These are phyloP conservation scores for Dipodomys spectabilis DNA, from an alignment of 2,113 vertebrate genomes.

Conservation along the genomic window DNA sequence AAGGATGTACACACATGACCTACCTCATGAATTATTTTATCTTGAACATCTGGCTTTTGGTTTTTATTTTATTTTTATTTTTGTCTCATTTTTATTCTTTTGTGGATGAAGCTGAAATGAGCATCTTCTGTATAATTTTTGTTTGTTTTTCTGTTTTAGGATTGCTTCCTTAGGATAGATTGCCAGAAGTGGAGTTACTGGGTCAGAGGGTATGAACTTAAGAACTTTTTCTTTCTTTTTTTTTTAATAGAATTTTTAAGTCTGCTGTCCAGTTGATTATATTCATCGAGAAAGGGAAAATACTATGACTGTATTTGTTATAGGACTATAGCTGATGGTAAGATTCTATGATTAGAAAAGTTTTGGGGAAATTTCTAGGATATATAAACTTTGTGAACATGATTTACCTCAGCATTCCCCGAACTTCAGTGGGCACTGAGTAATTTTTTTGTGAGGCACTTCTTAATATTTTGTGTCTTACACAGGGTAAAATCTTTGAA, in stretches of 20 bases:
- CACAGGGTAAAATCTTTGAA: slow-evolving; percentile 25
- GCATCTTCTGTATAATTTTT: slow-evolving; percentile 61
- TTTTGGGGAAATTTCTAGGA: slow-evolving; percentile 32
- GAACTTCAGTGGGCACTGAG: slow-evolving; percentile 18
- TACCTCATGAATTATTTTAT: slow-evolving; percentile 31
- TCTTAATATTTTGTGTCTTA: slow-evolving; percentile 38
- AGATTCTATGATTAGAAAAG: slow-evolving; percentile 33
- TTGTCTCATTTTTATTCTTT: slow-evolving; percentile 1
- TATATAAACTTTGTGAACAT: slow-evolving; percentile 9
- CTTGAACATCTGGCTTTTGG: slow-evolving; percentile 45
- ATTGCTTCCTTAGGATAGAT: slow-evolving; percentile 77
- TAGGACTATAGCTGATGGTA: slow-evolving; percentile 22
- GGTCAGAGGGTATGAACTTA: slow-evolving; percentile 78
- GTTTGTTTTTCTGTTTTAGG: slow-evolving; percentile 71
- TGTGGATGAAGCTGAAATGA: slow-evolving; percentile 53
- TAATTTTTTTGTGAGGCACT: neutral
- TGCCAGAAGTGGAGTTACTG: slow-evolving; percentile 77
- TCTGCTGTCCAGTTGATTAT: neutral
- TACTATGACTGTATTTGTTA: slow-evolving; percentile 19
- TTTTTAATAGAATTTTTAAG: neutral
- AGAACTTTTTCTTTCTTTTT: slow-evolving; percentile 1
- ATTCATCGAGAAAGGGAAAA: slow-evolving; percentile 48
- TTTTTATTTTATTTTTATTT: slow-evolving; percentile 48
- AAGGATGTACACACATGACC: neutral
- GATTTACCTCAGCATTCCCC: slow-evolving; percentile 43